These are phyloP conservation scores for Phyllotreta cruciferae DNA, from an alignment of 2,888 invertebrate species.

Conservation along the genomic window DNA sequence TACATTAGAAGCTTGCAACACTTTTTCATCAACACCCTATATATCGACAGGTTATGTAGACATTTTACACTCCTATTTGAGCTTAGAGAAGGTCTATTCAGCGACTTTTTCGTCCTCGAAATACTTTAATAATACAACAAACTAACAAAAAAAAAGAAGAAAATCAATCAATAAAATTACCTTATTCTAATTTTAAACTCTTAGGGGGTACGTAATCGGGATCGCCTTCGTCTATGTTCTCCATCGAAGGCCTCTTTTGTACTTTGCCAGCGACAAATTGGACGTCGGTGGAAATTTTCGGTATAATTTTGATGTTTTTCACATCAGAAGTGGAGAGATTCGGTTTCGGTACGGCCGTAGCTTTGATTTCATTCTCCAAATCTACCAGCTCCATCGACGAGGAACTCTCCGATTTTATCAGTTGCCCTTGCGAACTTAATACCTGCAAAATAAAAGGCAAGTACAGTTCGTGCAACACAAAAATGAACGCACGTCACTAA, in stretches of 20 bases:
- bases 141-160: too few relatives aligned
- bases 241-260: conserved; percentile 27
- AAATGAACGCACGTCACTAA: too few relatives aligned
- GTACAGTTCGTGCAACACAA: too few relatives aligned
- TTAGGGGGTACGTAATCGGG: conserved; percentile 50
- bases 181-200: conserved; percentile 40
- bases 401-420: conserved; percentile 20
- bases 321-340: conserved; percentile 40
- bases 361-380: conserved; percentile 56
- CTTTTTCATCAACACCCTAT: too few relatives aligned
- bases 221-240: conserved; percentile 43
- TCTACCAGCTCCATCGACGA: conserved; percentile 49
- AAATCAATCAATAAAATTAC: neutral
- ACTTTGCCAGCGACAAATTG: conserved; percentile 10
- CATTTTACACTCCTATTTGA: too few relatives aligned
- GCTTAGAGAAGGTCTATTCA: too few relatives aligned
- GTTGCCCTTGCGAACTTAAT: conserved; percentile 26
- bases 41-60: too few relatives aligned
- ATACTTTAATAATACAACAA: too few relatives aligned
- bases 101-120: too few relatives aligned
- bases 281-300: conserved; percentile 28
- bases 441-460: too few relatives aligned
- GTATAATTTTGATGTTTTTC: conserved; percentile 37
- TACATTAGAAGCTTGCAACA: too few relatives aligned
- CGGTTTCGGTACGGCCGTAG: conserved; percentile 53